These are phyloP conservation scores for Diadromus collaris DNA, from an alignment of 2,888 invertebrate species.

Conservation along the genomic window DNA sequence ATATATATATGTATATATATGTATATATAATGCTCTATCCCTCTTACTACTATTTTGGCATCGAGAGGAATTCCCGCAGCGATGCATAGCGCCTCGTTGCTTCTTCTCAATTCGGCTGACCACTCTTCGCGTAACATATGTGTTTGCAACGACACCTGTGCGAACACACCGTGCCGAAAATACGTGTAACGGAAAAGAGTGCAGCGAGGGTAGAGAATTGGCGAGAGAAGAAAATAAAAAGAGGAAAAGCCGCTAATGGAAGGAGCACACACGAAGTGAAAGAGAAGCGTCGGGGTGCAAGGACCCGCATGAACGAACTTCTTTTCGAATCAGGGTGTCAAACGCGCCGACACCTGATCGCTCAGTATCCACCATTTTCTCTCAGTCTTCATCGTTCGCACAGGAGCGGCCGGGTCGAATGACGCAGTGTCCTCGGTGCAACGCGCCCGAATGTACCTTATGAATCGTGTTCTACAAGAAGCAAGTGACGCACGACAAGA, in stretches of 20 bases:
- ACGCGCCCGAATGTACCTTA: constrained; percentile 18
- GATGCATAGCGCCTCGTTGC: constrained; percentile 32
- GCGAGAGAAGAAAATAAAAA: neutral
- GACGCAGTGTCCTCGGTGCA: constrained; percentile 20
- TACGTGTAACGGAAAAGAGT: neutral
- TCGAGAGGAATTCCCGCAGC: constrained; percentile 48
- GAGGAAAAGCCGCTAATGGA: constrained; percentile 28
- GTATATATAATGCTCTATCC: neutral
- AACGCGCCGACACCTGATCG: constrained; percentile 72
- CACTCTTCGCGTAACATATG: constrained; percentile 19
- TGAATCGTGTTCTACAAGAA: constrained; percentile 13
- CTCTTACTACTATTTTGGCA: constrained; percentile 48
- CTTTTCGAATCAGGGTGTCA: constrained; percentile 66
- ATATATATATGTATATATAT: too few species aligned
- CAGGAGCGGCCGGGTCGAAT: constrained; percentile 9
- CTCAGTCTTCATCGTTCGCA: constrained; percentile 16
- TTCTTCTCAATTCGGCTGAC: constrained; percentile 31
- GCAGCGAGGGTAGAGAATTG: neutral
- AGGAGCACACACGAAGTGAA: constrained; percentile 8
- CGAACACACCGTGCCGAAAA: constrained; percentile 3
- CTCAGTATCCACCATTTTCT: constrained; percentile 60
- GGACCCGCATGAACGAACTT: constrained; percentile 58
- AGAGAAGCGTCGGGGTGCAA: constrained; percentile 20
- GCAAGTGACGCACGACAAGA: constrained; percentile 19
- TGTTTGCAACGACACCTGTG: neutral